A percentile compares a stretch with the other conserved stretches of the same genome.
Evolutionary conservation across 2,113 vertebrate species (phyloP).

Genomic region (Equus quagga): DNA sequence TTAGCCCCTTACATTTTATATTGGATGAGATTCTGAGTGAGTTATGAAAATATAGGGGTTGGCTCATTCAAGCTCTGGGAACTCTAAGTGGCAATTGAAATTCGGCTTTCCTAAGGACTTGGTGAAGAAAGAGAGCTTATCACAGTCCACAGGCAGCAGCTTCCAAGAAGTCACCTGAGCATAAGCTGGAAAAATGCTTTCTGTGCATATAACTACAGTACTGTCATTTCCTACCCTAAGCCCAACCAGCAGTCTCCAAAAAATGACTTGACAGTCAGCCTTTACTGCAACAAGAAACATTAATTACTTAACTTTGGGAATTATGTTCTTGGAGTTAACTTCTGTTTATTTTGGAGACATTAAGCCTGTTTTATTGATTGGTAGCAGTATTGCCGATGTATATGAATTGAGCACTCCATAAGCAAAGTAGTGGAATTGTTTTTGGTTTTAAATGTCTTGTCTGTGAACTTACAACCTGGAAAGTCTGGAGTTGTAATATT

Average conservation of each 20-base stretch:
- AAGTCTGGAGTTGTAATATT: constrained; percentile 94
- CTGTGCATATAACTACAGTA: not conserved
- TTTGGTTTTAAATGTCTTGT: constrained; percentile 93
- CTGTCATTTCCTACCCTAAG: not conserved
- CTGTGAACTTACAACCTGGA: constrained; percentile 95
- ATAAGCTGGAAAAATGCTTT: not conserved
- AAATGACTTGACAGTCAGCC: constrained; percentile 84
- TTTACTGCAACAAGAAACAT: constrained; percentile 89
- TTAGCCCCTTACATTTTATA: not conserved
- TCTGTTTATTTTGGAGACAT: constrained; percentile 92
- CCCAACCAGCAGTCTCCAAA: constrained; percentile 78
- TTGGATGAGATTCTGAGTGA: constrained; percentile 55
- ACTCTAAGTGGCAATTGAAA: not conserved
- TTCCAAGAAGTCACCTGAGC: not conserved
- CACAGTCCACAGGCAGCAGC: not conserved
- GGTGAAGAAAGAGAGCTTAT: not conserved
- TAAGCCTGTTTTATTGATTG: constrained; percentile 92
- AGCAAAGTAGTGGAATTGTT: constrained; percentile 95
- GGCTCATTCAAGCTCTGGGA: constrained; percentile 51
- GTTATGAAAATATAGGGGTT: constrained; percentile 30
- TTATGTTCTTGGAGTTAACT: constrained; percentile 92
- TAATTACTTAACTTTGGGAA: constrained; percentile 91
- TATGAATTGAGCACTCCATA: constrained; percentile 93
- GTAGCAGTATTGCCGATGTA: constrained; percentile 93
- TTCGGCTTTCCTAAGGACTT: constrained; percentile 22